phyloP scores from a whole-genome alignment of 2,113 vertebrate species.

The Pseudorectes ferrugineus region DNA sequence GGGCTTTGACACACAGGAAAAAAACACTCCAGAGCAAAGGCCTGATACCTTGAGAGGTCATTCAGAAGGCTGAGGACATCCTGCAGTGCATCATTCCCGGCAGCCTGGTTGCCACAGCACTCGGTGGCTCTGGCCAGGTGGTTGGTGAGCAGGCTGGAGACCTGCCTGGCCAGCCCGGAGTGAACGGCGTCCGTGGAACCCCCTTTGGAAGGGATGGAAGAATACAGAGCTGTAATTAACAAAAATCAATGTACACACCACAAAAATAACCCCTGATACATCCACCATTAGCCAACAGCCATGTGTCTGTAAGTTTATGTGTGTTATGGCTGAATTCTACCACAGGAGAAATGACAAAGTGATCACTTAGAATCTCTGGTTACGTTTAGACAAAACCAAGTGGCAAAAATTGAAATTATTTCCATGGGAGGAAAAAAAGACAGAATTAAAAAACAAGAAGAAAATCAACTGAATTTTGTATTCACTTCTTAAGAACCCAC shows the following conservation, averaged over 20 bases:
- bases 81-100: constrained; percentile 94
- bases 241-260: neutral
- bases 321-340: neutral
- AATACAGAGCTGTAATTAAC: neutral
- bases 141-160: constrained; percentile 95
- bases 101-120: constrained; percentile 96
- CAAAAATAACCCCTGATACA: neutral
- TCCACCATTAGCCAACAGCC: neutral
- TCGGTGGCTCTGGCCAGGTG: constrained; percentile 94
- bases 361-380: neutral
- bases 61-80: constrained; percentile 97
- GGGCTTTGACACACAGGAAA: neutral
- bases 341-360: neutral
- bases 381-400: neutral
- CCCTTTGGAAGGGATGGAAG: constrained; percentile 65
- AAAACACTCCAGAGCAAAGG: neutral
- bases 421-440: neutral
- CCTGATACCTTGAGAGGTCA: constrained; percentile 88
- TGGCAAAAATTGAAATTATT: neutral
- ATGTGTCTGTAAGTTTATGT: fast-evolving
- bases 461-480: neutral
- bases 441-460: neutral
- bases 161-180: constrained; percentile 94
- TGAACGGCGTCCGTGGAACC: constrained; percentile 94
- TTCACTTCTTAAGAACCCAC: neutral